A percentile compares a stretch with the other conserved stretches of the same genome.
phyloP scores from a whole-genome alignment of 2,888 invertebrate species.

The Ormyrus rosae region DNA sequence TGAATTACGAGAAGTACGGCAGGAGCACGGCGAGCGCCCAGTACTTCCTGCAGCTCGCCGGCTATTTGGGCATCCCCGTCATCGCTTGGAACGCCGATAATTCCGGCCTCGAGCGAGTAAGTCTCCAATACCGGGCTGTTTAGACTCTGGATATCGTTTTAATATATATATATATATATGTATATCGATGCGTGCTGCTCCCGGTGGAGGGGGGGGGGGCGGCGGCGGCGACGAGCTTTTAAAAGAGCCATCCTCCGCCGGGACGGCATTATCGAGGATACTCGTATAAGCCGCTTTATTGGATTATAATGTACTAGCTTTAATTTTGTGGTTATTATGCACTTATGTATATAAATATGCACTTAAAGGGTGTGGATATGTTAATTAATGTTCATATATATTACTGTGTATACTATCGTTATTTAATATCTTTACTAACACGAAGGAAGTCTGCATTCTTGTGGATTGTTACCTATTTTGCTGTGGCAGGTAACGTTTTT shows the following conservation, averaged over 20 bases:
- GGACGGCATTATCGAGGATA: too few species aligned
- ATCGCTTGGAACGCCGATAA: slow-evolving; percentile 99
- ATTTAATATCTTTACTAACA: background rate
- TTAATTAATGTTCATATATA: slow-evolving; percentile 11
- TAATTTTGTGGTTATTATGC: slow-evolving; percentile 27
- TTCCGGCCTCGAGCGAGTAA: slow-evolving; percentile 85
- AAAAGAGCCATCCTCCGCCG: too few species aligned
- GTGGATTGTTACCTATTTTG: too few species aligned
- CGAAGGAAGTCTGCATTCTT: background rate
- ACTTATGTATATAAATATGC: slow-evolving; percentile 12
- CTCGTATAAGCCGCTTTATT: too few species aligned
- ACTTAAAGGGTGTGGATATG: slow-evolving; percentile 1
- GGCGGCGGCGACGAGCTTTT: too few species aligned
- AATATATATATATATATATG: too few species aligned
- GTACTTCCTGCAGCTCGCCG: slow-evolving; percentile 94
- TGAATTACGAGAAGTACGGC: slow-evolving; percentile 96
- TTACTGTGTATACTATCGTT: too few species aligned
- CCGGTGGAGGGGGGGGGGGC: too few species aligned
- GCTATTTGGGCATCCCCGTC: slow-evolving; percentile 95
- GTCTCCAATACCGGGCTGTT: slow-evolving; percentile 44
- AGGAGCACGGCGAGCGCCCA: slow-evolving; percentile 95
- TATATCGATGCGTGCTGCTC: too few species aligned
- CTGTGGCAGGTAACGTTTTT: too few species aligned
- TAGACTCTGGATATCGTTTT: too few species aligned
- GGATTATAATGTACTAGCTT: background rate